These are phyloP conservation scores for Eueides isabella DNA, from an alignment of 1,140 invertebrate species.

Conservation along the genomic window DNA sequence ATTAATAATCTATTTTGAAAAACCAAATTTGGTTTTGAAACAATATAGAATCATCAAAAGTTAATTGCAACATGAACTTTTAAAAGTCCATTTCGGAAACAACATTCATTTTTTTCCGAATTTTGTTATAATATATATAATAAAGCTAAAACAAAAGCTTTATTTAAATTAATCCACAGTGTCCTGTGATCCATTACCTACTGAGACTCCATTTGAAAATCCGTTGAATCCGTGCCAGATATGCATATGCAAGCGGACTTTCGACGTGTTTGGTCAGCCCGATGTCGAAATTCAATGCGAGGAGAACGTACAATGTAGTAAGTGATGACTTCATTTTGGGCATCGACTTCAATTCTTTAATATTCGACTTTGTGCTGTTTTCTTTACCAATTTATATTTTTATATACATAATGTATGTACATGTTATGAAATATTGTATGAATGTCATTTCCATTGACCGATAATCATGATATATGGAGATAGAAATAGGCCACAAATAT, in stretches of 20 bases:
- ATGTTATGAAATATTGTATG: background rate
- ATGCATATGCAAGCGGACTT: conserved; percentile 53
- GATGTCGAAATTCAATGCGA: conserved; percentile 53
- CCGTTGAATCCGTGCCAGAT: conserved; percentile 68
- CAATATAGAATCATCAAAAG: background rate
- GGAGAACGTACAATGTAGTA: conserved; percentile 50
- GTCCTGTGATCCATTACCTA: conserved; percentile 61
- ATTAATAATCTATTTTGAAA: too few species aligned
- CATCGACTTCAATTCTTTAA: background rate
- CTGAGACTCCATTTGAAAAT: conserved; percentile 58
- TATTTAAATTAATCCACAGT: conserved; percentile 40
- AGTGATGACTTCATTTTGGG: conserved; percentile 35
- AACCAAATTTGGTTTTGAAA: too few species aligned
- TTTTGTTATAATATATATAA: background rate
- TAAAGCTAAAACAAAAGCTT: background rate
- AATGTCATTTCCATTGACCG: background rate
- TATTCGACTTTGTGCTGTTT: conserved; percentile 1
- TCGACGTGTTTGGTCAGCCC: conserved; percentile 42
- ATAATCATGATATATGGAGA: too few species aligned
- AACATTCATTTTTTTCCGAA: background rate
- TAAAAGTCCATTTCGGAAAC: background rate
- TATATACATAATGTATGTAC: background rate
- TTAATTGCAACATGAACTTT: background rate
- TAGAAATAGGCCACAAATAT: too few species aligned
- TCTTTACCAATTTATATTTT: background rate